Percentiles rank a stretch among this genome's conserved stretches.
These are phyloP conservation scores for Ormyrus pomaceus DNA, from an alignment of 2,888 invertebrate genomes.

Conservation along the genomic window DNA sequence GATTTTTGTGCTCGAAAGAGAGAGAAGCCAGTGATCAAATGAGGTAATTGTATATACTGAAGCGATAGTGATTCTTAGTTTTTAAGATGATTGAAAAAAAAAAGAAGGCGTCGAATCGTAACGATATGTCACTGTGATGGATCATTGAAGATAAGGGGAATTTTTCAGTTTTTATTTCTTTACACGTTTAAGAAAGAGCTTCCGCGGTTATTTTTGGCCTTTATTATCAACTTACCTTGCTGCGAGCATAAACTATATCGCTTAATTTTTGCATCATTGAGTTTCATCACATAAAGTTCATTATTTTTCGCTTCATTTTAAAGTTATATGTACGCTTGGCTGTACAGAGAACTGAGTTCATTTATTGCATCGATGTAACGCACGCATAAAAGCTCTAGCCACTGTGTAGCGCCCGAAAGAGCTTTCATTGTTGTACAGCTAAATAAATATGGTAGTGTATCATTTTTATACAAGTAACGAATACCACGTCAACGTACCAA, in stretches of 20 bases:
- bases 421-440: slow-evolving; percentile 57
- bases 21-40: slow-evolving; percentile 46
- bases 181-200: slow-evolving; percentile 46
- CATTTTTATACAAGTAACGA: slow-evolving; percentile 56
- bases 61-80: slow-evolving; percentile 53
- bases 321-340: slow-evolving; percentile 39
- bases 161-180: slow-evolving; percentile 13
- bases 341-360: slow-evolving; percentile 53
- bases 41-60: slow-evolving; percentile 54
- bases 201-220: slow-evolving; percentile 31
- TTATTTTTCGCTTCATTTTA: slow-evolving; percentile 40
- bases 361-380: slow-evolving; percentile 39
- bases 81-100: slow-evolving; percentile 39
- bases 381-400: slow-evolving; percentile 39
- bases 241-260: slow-evolving; percentile 42
- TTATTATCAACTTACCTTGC: slow-evolving; percentile 29
- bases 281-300: slow-evolving; percentile 41
- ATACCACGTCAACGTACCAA: slow-evolving; percentile 49
- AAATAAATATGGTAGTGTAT: slow-evolving; percentile 48
- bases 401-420: slow-evolving; percentile 40
- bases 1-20: slow-evolving; percentile 41
- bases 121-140: slow-evolving; percentile 46
- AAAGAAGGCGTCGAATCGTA: slow-evolving; percentile 32
- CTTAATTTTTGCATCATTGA: slow-evolving; percentile 35
- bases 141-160: slow-evolving; percentile 19